These are phyloP conservation scores for Ormyrus pomaceus DNA, from an alignment of 2,888 invertebrate species.

Conservation along the genomic window DNA sequence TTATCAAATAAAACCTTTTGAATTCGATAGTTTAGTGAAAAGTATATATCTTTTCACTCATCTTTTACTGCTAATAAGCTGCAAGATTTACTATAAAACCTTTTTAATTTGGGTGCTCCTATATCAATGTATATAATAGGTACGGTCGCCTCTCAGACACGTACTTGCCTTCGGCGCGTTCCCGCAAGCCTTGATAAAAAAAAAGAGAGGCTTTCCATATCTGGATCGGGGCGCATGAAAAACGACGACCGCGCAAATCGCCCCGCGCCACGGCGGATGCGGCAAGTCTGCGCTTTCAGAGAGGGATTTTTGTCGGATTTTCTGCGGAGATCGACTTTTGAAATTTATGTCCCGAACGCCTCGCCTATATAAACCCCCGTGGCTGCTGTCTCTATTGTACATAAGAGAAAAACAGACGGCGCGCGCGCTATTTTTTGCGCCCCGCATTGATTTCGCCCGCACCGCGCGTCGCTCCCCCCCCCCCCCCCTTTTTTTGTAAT, in stretches of 20 bases:
- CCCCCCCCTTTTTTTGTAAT: constrained; percentile 37
- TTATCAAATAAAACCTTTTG: too few relatives aligned
- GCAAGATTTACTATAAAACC: too few relatives aligned
- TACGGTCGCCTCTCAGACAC: too few relatives aligned
- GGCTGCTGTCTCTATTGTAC: constrained; percentile 4
- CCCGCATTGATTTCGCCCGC: not conserved
- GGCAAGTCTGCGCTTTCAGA: not conserved
- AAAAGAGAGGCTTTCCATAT: not conserved
- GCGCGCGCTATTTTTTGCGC: not conserved
- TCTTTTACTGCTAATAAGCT: too few relatives aligned
- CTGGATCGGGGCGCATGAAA: constrained; percentile 7
- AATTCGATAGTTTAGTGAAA: too few relatives aligned
- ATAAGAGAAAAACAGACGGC: not conserved
- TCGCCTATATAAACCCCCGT: too few relatives aligned
- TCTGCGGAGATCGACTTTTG: constrained; percentile 29
- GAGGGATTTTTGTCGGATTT: constrained; percentile 30
- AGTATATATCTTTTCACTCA: too few relatives aligned
- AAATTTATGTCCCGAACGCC: constrained; percentile 21
- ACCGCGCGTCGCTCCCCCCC: not conserved
- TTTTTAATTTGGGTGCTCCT: too few relatives aligned
- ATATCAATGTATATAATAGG: too few relatives aligned
- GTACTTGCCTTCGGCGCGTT: too few relatives aligned
- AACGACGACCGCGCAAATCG: constrained; percentile 26
- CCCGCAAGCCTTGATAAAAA: too few relatives aligned
- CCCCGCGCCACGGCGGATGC: not conserved